phyloP scores from a whole-genome alignment of 37 sponge, comb jelly and placozoan species.

The Theonella swinhoei region DNA sequence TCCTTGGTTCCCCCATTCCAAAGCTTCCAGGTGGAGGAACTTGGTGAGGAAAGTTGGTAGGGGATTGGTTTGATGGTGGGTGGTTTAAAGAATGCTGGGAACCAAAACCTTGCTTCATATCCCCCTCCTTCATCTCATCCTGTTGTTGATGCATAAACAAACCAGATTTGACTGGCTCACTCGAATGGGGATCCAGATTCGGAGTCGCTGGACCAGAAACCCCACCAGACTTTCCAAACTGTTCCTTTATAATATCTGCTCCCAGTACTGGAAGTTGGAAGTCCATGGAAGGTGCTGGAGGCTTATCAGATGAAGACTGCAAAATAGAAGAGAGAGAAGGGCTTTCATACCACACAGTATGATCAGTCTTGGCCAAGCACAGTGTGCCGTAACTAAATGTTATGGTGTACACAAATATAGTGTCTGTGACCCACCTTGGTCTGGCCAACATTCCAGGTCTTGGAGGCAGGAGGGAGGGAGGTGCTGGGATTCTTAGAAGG shows the following conservation, averaged over 20 bases:
- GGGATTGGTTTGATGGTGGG: neutral
- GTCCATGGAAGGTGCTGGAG: neutral
- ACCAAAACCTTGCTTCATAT: neutral
- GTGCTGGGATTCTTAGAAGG: neutral
- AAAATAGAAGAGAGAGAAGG: too few relatives aligned
- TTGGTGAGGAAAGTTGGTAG: neutral
- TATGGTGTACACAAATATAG: too few relatives aligned
- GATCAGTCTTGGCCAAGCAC: too few relatives aligned
- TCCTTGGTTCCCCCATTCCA: neutral
- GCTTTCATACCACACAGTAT: too few relatives aligned
- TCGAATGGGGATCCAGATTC: neutral
- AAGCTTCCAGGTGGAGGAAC: neutral
- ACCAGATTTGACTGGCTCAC: neutral
- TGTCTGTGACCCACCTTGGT: too few relatives aligned
- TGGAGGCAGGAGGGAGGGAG: neutral
- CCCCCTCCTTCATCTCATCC: neutral
- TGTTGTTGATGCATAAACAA: neutral
- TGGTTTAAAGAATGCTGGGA: too few relatives aligned
- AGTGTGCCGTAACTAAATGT: too few relatives aligned
- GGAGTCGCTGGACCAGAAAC: neutral
- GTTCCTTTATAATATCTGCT: slow-evolving; percentile 61
- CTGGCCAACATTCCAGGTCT: neutral
- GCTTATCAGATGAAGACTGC: too few relatives aligned
- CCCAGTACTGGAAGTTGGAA: slow-evolving; percentile 48
- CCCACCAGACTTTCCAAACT: slow-evolving; percentile 24